Evolutionary conservation across 2,888 invertebrate species (phyloP), one percentile per base, ranked within the genome.

Genomic region (Nymphalis c-album): DNA sequence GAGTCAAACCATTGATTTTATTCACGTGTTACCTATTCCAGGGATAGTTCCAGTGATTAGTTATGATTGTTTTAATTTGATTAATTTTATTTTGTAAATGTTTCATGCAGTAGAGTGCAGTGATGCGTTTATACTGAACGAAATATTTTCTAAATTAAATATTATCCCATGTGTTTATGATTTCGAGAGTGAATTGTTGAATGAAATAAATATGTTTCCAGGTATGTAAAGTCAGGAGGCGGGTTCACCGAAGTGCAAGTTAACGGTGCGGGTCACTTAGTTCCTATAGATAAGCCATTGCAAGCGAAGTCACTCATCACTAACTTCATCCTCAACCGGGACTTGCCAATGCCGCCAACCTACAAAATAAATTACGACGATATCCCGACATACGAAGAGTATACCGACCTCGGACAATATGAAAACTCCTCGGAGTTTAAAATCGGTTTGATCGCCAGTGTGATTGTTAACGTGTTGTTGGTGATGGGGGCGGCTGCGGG

Each of bases 191-290:
- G 22, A 22, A 22, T 22, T 22, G 22, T 22, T 2, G 22, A 22
- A 51, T 40, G 10, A 40, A 13, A 50, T 20, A 51, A 22, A 13
- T 26, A 20, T 40, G 7, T 60, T 79, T 78, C 16, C 76, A 94
- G 94, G 13, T 94, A 94, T 81, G 87, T 92, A 0, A 94, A 93
- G 79, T 88, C 87, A 63, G 93, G 91, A 0, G 92, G 92, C 2
- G 88, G 92, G 57, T 87, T 95, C 18, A 93, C 92, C 1, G 94
- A 94, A 78, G 90, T 94, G 0, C 73, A 94, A 10, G 90, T 95
- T 1, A 84, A 93, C 4, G 92, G 93, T 65, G 93, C 95, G 0
- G 95, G 95, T 0, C 95, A 95, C 77, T 86, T 95, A 77, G 93
- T 94, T 0, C 94, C 95, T 0, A 82, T 91, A 26, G 94, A 95